Evolutionary conservation across 2,888 invertebrate genomes (phyloP).

Genomic region (Aporophyla nigra): DNA sequence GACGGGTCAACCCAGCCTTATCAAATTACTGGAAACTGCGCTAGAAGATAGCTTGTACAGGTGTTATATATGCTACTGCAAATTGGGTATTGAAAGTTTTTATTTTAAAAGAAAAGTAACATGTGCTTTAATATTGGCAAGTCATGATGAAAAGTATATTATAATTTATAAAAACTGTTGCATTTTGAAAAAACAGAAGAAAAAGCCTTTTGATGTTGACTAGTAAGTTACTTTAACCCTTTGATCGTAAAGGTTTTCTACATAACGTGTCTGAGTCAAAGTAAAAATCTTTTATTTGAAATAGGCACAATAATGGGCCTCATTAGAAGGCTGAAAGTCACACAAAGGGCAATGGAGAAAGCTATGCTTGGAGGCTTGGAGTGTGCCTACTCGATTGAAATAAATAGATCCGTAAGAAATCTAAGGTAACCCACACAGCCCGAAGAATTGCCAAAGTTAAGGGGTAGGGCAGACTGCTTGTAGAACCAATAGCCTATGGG

Average conservation of each 20-base stretch:
- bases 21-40: slow-evolving; percentile 53
- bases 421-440: too few species aligned
- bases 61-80: not conserved
- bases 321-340: too few species aligned
- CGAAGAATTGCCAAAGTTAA: too few species aligned
- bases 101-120: not conserved
- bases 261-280: not conserved
- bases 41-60: not conserved
- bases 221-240: not conserved
- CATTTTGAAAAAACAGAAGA: not conserved
- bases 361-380: too few species aligned
- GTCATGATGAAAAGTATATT: not conserved
- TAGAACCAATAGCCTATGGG: too few species aligned
- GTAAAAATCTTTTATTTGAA: too few species aligned
- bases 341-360: too few species aligned
- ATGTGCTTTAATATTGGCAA: not conserved
- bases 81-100: not conserved
- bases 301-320: too few species aligned
- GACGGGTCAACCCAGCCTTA: slow-evolving; percentile 45
- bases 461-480: too few species aligned
- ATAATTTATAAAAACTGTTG: not conserved
- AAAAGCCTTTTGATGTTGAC: not conserved
- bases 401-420: too few species aligned
- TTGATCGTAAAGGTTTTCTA: not conserved
- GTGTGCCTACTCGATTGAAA: too few species aligned